Conservation (phyloP, 2,888 invertebrate genomes). For the Tinea trinotella region DNA sequence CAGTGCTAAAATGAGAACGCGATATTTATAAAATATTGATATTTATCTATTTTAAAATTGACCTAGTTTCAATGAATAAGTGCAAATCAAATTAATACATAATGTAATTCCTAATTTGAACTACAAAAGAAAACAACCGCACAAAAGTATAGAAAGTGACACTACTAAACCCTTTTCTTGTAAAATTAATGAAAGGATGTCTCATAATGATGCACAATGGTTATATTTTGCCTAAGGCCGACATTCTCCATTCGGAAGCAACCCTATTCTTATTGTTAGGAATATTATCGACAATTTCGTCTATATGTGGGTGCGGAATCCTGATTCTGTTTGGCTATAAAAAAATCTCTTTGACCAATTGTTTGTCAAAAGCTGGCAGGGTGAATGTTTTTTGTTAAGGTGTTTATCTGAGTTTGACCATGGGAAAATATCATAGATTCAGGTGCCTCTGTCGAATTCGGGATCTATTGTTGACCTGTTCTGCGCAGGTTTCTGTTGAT, state of each 20-base stretch:
- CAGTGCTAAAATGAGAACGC: neutral
- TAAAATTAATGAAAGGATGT: conserved; percentile 64
- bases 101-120: conserved; percentile 3
- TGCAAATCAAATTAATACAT: neutral
- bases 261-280: conserved; percentile 54
- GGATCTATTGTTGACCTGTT: conserved; percentile 17
- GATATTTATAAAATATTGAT: neutral
- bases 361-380: conserved; percentile 60
- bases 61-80: neutral
- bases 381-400: conserved; percentile 55
- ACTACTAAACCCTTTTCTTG: conserved; percentile 64
- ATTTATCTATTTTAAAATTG: too few relatives aligned
- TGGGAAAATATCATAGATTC: conserved; percentile 67
- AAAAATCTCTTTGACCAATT: conserved; percentile 66
- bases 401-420: conserved; percentile 68
- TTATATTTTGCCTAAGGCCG: conserved; percentile 52
- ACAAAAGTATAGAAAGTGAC: conserved; percentile 46
- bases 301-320: conserved; percentile 53
- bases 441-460: conserved; percentile 40
- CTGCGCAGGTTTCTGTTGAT: conserved; percentile 30
- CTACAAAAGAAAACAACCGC: neutral
- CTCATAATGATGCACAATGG: conserved; percentile 62
- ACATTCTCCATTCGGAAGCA: conserved; percentile 34
- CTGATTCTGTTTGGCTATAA: conserved; percentile 53
- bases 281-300: conserved; percentile 54